Evolutionary conservation across 2,113 vertebrate species (phyloP).

Genomic region (Acrocephalus arundinaceus): DNA sequence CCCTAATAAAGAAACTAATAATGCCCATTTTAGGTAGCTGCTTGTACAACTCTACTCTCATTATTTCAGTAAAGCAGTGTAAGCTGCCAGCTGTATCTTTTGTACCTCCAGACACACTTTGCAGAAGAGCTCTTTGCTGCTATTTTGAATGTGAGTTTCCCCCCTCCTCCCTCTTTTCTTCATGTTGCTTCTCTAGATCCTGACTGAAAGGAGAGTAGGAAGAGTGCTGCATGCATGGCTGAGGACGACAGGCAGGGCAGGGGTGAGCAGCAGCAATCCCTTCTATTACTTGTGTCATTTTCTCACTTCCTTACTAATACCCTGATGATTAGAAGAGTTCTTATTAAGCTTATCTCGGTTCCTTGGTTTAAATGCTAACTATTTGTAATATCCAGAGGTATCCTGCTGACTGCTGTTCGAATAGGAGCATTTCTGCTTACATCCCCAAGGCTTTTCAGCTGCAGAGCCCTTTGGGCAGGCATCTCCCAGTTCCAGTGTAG

Average conservation of each 20-base stretch:
- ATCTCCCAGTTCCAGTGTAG: not conserved
- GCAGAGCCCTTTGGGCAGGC: not conserved
- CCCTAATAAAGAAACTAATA: constrained; percentile 26
- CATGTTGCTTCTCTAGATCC: not conserved
- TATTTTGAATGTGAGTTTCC: not conserved
- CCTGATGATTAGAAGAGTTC: not conserved
- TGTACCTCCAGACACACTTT: constrained; percentile 1
- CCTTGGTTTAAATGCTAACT: not conserved
- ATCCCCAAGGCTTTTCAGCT: not conserved
- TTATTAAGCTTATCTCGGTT: not conserved
- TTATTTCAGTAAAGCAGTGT: constrained; percentile 38
- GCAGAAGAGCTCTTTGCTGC: constrained; percentile 4
- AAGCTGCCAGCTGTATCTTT: constrained; percentile 25
- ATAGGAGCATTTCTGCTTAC: not conserved
- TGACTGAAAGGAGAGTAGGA: not conserved
- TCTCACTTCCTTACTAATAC: constrained; percentile 12
- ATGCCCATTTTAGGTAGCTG: constrained; percentile 35
- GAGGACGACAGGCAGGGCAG: not conserved
- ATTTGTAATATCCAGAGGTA: not conserved
- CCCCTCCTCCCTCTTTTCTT: not conserved
- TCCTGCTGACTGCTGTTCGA: not conserved
- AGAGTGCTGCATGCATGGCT: not conserved
- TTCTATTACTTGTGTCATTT: constrained; percentile 2
- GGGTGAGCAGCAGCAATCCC: not conserved
- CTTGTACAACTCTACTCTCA: constrained; percentile 13